phyloP scores from a whole-genome alignment of 1,140 invertebrate species.

The Sipha flava region DNA sequence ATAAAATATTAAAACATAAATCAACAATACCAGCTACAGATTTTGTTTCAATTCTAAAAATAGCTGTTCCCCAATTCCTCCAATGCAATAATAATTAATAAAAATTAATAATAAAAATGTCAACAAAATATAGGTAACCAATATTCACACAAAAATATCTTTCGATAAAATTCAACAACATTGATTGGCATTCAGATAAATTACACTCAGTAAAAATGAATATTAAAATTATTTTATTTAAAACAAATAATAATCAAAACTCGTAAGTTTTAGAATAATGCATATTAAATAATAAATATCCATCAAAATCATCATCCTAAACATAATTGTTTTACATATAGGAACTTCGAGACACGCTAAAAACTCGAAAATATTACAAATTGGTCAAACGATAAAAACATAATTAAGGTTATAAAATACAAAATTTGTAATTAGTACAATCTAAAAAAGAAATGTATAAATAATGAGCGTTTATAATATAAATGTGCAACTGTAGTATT shows the following conservation, averaged over 20 bases:
- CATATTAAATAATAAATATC: too few species aligned
- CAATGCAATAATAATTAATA: too few species aligned
- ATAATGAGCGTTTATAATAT: neutral
- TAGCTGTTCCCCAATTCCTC: too few species aligned
- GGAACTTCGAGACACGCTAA: neutral
- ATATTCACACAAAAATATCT: too few species aligned
- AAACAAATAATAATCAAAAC: neutral
- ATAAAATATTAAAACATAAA: too few species aligned
- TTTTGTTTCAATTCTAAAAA: too few species aligned
- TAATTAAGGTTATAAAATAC: neutral
- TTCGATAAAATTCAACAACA: too few species aligned
- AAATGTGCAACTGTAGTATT: neutral
- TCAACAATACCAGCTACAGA: too few species aligned
- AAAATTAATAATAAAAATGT: too few species aligned
- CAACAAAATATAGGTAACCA: too few species aligned
- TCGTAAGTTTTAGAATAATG: neutral
- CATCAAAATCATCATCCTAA: too few species aligned
- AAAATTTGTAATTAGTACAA: neutral
- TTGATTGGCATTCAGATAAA: neutral
- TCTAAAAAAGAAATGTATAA: neutral
- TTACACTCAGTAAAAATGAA: neutral
- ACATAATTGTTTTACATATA: neutral
- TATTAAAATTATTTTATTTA: neutral
- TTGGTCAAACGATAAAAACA: neutral
- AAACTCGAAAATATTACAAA: slow-evolving; percentile 16